Percentiles rank a stretch among this genome's conserved stretches.
Conservation (phyloP, 1,140 invertebrate genomes). For the Aphelenchoides besseyi region DNA sequence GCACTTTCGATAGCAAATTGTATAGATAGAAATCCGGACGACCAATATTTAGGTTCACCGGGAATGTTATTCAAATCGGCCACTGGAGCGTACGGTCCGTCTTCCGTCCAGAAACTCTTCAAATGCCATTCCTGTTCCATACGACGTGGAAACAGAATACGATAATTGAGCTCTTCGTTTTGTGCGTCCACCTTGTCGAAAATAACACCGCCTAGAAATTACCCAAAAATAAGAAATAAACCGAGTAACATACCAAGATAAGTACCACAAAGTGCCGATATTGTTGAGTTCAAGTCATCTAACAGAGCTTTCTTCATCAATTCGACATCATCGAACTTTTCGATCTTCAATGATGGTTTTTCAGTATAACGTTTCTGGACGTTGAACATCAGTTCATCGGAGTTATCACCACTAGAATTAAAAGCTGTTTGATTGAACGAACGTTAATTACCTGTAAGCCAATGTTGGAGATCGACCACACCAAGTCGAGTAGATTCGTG, state of each 20-base stretch:
- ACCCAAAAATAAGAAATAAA: neutral
- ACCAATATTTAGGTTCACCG: slow-evolving; percentile 37
- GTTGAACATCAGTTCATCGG: neutral
- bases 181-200: slow-evolving; percentile 28
- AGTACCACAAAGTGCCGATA: slow-evolving; percentile 23
- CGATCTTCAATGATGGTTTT: neutral
- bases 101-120: slow-evolving; percentile 43
- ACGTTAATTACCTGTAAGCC: slow-evolving; percentile 8
- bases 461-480: slow-evolving; percentile 5
- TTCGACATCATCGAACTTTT: slow-evolving; percentile 16
- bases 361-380: slow-evolving; percentile 10
- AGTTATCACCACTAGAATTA: neutral
- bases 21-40: slow-evolving; percentile 42
- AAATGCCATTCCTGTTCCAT: slow-evolving; percentile 33
- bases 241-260: slow-evolving; percentile 25
- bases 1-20: slow-evolving; percentile 47
- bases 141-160: slow-evolving; percentile 33
- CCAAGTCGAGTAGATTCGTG: slow-evolving; percentile 7
- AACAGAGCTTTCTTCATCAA: slow-evolving; percentile 12
- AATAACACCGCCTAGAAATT: slow-evolving; percentile 38
- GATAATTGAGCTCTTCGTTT: slow-evolving; percentile 25
- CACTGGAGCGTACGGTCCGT: slow-evolving; percentile 33
- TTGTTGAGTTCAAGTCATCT: slow-evolving; percentile 29
- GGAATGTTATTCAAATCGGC: slow-evolving; percentile 38
- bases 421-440: neutral